Percentiles rank a stretch among this genome's conserved stretches.
Evolutionary conservation across 2,888 invertebrate species (phyloP).

Genomic region (Pasiphila rectangulata): DNA sequence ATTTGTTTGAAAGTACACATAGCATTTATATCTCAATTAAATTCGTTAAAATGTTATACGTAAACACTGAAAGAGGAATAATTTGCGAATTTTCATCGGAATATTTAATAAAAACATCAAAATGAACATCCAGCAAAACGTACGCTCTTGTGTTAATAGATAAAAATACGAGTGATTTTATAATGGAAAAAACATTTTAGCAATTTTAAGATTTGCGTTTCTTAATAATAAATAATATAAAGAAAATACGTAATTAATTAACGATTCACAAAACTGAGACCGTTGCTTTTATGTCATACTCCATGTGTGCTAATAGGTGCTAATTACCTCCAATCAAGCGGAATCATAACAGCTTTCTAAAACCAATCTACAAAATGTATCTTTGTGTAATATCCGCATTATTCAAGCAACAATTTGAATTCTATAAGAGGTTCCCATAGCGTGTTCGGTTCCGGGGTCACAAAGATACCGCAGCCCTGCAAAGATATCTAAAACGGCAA

Average conservation of each 20-base stretch:
- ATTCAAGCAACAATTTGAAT: slow-evolving; percentile 6
- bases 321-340: too few species aligned
- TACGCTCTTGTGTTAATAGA: too few species aligned
- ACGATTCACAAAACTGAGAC: not conserved
- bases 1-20: too few species aligned
- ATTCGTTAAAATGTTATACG: not conserved
- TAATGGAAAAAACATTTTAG: too few species aligned
- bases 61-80: too few species aligned
- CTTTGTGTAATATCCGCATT: too few species aligned
- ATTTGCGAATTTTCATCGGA: not conserved
- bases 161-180: too few species aligned
- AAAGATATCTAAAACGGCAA: slow-evolving; percentile 36
- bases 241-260: not conserved
- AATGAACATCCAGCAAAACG: too few species aligned
- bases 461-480: slow-evolving; percentile 37
- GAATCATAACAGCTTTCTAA: too few species aligned
- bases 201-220: too few species aligned
- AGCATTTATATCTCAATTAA: not conserved
- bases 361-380: too few species aligned
- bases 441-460: slow-evolving; percentile 51
- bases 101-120: not conserved
- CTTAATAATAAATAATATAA: too few species aligned
- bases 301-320: not conserved
- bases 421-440: slow-evolving; percentile 39
- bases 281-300: not conserved